Evolutionary conservation across 2,888 invertebrate genomes (phyloP), one percentile per base, ranked within the genome.

Genomic region (Orthosia gracilis): DNA sequence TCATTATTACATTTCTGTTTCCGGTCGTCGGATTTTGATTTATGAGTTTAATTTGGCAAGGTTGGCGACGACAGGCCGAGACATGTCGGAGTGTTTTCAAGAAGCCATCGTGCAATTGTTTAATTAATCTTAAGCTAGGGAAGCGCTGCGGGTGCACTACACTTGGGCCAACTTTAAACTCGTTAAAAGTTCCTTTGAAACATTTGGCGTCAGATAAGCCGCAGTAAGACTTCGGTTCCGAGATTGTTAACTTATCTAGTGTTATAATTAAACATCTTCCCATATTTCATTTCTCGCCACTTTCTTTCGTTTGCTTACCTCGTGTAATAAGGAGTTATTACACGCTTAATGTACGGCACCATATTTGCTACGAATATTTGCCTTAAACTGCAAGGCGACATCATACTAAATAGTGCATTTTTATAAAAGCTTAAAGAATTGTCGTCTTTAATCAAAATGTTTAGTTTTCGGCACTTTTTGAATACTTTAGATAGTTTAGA

Each of bases 131-230:
- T 93, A 93, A 94, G 94, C 93, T 91, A 90, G 91, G 92, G 91
- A 93, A 93, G 92, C 92, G 94, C 92, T 93, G 93, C 91, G 93
- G 93, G 94, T 95, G 95, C 95, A 96, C 93, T 96, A 95, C 95
- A 95, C 95, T 96, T 91, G 93, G 94, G 91, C 92, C 93, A 95
- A 96, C 95, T 96, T 96, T 96, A 94, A 96, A 96, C 96, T 96
- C 96, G 96, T 96, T 96, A 96, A 96, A 96, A 96, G 95, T 96
- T 96, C 93, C 95, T 94, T 95, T 93, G 96, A 92, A 94, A 96
- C 96, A 96, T 96, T 96, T 96, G 96, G 95, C 95, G 95, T 94
- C 94, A 95, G 96, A 96, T 96, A 96, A 96, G 96, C 96, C 96
- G 91, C 95, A 94, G 94, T 94, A 92, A 93, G 95, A 94, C 94